A percentile compares a stretch with the other conserved stretches of the same genome.
phyloP scores from a whole-genome alignment of 1,140 invertebrate genomes.

The Formica exsecta region DNA sequence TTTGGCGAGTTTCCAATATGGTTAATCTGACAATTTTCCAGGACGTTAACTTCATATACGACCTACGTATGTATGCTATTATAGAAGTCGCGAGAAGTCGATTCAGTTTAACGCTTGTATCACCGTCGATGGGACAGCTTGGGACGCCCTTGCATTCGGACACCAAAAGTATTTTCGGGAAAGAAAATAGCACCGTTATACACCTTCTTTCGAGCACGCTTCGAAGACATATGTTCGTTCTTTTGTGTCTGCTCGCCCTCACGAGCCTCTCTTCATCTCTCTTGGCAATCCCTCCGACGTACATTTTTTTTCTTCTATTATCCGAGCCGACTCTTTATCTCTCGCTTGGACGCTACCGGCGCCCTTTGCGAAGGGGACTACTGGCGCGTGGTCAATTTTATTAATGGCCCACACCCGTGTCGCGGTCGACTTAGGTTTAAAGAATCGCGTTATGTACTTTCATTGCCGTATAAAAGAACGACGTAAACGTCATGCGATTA shows the following conservation, averaged over 20 bases:
- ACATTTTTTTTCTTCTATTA: conserved; percentile 41
- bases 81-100: conserved; percentile 70
- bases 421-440: conserved; percentile 32
- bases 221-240: conserved; percentile 73
- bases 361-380: conserved; percentile 60
- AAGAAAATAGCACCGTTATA: conserved; percentile 6
- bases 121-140: not conserved
- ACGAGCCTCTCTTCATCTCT: conserved; percentile 53
- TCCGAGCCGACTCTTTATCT: conserved; percentile 30
- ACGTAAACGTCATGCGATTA: conserved; percentile 24
- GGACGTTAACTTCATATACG: conserved; percentile 76
- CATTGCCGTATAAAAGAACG: not conserved
- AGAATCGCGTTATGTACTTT: conserved; percentile 8
- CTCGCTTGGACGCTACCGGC: conserved; percentile 1
- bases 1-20: conserved; percentile 33
- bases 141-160: not conserved
- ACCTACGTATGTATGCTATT: conserved; percentile 50
- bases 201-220: conserved; percentile 62
- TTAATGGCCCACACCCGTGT: conserved; percentile 77
- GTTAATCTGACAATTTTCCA: conserved; percentile 81
- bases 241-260: conserved; percentile 66
- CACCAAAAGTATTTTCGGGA: not conserved
- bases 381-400: conserved; percentile 81
- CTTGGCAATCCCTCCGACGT: conserved; percentile 24
- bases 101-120: conserved; percentile 75